Percentiles rank a stretch among this genome's conserved stretches.
Evolutionary conservation across 2,888 invertebrate genomes (phyloP).

Genomic region (Strigamia maritima): DNA sequence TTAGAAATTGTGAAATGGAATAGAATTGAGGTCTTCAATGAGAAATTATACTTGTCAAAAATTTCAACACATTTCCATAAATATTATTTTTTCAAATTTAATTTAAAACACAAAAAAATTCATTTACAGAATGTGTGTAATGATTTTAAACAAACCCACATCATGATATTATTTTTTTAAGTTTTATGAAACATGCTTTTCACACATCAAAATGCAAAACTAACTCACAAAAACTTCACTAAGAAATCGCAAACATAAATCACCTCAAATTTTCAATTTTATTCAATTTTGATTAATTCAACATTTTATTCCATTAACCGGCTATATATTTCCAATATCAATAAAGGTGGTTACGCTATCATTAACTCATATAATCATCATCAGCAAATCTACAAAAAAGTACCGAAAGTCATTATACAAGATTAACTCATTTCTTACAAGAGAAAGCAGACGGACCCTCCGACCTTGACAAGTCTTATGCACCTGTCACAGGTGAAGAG

Average conservation of each 20-base stretch:
- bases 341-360: background rate
- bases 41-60: constrained; percentile 2
- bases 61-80: background rate
- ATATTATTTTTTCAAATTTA: background rate
- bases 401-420: background rate
- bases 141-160: background rate
- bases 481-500: constrained; percentile 32
- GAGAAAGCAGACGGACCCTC: constrained; percentile 12
- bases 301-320: background rate
- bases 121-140: background rate
- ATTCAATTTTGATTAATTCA: background rate
- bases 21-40: constrained; percentile 17
- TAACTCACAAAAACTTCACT: too few species aligned
- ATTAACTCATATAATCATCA: background rate
- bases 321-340: background rate
- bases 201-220: too few species aligned
- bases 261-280: background rate
- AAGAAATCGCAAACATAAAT: too few species aligned
- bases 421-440: constrained; percentile 22
- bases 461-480: constrained; percentile 2
- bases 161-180: too few species aligned
- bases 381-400: background rate
- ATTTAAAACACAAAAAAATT: background rate
- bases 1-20: background rate
- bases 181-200: too few species aligned